A percentile compares a stretch with the other conserved stretches of the same genome.
Evolutionary conservation across 1,140 invertebrate genomes (phyloP).

Genomic region (Lasaia peninsularis): DNA sequence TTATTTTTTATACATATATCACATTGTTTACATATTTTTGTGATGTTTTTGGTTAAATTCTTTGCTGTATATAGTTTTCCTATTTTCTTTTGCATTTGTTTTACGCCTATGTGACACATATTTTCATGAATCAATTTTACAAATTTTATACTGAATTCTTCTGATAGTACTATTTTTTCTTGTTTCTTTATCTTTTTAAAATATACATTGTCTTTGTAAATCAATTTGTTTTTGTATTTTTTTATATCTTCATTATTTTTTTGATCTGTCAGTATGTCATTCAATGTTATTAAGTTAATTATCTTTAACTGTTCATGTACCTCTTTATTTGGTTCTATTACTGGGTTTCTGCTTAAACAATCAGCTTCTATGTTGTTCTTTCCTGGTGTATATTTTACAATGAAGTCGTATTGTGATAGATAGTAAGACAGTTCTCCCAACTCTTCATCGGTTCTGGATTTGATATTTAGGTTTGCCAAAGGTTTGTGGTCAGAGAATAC

Average conservation of each 20-base stretch:
- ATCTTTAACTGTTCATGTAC: conserved; percentile 12
- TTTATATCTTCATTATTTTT: conserved; percentile 10
- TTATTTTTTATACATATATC: conserved; percentile 57
- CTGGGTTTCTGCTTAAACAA: conserved; percentile 17
- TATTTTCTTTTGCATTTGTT: conserved; percentile 35
- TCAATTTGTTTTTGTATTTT: not conserved
- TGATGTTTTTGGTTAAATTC: conserved; percentile 23
- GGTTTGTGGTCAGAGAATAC: conserved; percentile 15
- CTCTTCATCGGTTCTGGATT: conserved; percentile 13
- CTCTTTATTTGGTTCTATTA: conserved; percentile 14
- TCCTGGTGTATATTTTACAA: conserved; percentile 20
- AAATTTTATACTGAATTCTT: conserved; percentile 29
- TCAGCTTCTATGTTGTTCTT: conserved; percentile 18
- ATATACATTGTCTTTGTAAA: conserved; percentile 14
- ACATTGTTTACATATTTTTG: conserved; percentile 37
- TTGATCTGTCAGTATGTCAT: conserved; percentile 2
- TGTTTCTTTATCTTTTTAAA: conserved; percentile 34
- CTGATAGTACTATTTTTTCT: conserved; percentile 24
- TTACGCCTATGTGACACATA: conserved; percentile 30
- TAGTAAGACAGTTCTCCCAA: conserved; percentile 17
- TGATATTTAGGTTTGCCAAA: conserved; percentile 14
- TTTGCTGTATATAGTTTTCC: conserved; percentile 30
- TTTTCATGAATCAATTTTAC: conserved; percentile 32
- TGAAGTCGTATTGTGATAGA: conserved; percentile 12
- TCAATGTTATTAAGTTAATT: conserved; percentile 7